Base-by-base conservation (phyloP, 1,140 invertebrate genomes). In the Magallana ariakensis region DNA sequence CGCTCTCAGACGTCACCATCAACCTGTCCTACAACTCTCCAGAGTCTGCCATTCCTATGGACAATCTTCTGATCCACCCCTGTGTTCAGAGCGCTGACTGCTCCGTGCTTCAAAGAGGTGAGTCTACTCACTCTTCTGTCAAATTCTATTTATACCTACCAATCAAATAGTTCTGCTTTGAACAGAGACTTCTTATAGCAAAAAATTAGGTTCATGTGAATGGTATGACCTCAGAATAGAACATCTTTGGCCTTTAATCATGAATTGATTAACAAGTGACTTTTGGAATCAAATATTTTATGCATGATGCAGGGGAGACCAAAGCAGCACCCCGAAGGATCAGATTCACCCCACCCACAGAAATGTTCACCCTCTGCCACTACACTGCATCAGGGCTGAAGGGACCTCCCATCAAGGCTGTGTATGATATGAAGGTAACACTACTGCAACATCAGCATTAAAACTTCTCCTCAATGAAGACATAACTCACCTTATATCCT, bases 81-180 rank as follows among this genome's bases (percentile, higher is more conserved):
- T 94, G 92, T 92, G 93, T 94, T 11, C 92, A 93, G 83, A 93
- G 91, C 90, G 92, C 92, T 57, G 93, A 94, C 86, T 89, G 90
- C n/a, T 84, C 90, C 46, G 85, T 89, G 53, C 46, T 91, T 10
- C 46, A 82, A n/a, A 55, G 54, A 82, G 80, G 80, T 82, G 8
- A 11, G 33, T 3, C 33, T 46, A 46, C 33, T 46, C 33, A 46
- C 33, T 46, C 2, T 46, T 2, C 33, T 46, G 33, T 46, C 33
- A 46, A 46, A 46, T 46, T 46, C 33, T 46, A 46, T 46, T 46
- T 46, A 46, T 46, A 46, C 33, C 33, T 46, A 46, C 33, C 33
- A 2, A 46, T 46, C 33, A 46, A 46, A 46, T 46, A 46, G 5
- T 4, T 46, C 33, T 5, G 5, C 33, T 46, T 46, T 46, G 33